These are phyloP conservation scores for Bradysia coprophila DNA, from an alignment of 1,140 invertebrate genomes.

Conservation along the genomic window DNA sequence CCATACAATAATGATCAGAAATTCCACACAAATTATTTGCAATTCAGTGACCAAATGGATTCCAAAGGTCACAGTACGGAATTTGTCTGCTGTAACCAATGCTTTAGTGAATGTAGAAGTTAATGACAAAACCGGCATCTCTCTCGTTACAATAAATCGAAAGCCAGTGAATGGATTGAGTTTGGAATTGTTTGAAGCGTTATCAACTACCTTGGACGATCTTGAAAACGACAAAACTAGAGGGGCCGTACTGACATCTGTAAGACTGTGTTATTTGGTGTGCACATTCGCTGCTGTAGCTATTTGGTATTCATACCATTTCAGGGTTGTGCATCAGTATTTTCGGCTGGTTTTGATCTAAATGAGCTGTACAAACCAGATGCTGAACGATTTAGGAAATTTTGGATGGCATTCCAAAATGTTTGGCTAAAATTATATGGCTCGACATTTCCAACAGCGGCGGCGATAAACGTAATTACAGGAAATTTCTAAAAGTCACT, in stretches of 20 bases:
- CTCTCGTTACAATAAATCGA: slow-evolving; percentile 49
- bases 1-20: no score
- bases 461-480: slow-evolving; percentile 22
- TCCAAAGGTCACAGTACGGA: no score
- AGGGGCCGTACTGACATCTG: slow-evolving; percentile 66
- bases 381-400: slow-evolving; percentile 1
- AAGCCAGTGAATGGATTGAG: slow-evolving; percentile 70
- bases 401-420: slow-evolving; percentile 3
- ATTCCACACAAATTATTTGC: no score
- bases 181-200: slow-evolving; percentile 43
- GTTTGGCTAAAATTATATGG: slow-evolving; percentile 4
- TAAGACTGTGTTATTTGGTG: slow-evolving; percentile 34
- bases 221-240: slow-evolving; percentile 44
- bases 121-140: slow-evolving; percentile 42
- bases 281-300: no score
- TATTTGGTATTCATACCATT: no score
- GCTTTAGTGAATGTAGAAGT: slow-evolving; percentile 24
- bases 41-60: no score
- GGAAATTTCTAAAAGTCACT: no score
- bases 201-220: slow-evolving; percentile 42
- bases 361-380: slow-evolving; percentile 3
- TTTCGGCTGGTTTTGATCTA: slow-evolving; percentile 3
- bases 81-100: no score
- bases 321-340: not conserved
- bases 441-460: slow-evolving; percentile 3